Base-by-base conservation (phyloP, 1,140 invertebrate species). In the Telenomus remus region DNA sequence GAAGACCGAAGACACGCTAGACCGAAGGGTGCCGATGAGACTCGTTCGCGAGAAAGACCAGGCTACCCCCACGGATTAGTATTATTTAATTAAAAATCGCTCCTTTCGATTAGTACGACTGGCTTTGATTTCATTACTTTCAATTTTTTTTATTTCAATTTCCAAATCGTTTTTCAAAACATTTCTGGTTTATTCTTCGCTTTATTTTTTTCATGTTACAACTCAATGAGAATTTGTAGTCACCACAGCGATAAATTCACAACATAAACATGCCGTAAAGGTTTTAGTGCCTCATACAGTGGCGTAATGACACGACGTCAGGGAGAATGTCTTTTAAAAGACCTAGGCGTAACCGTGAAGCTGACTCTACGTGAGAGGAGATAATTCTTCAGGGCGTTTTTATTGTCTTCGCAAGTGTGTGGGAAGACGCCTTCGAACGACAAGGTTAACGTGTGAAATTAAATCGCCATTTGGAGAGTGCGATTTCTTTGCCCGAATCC, bases 21-120 rank as follows among this genome's bases (percentile, higher is more conserved):
- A 80, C 72, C 66, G 66, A 77, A 79, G 70, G 80, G 81, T 78
- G 82, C 82, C 80, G 85, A 86, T 85, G 85, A 88, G 85, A 87
- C 84, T 86, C 84, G 72, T 81, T 70, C 68, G 79, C 72, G 72
- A 80, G 79, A 78, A 71, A 42, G 82, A 83, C 79, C 76, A 79
- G 79, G 75, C 76, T 83, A 83, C 19, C 81, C 73, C 79, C n/a
- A n/a, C n/a, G 83, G 86, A 88, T 88, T 86, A 87, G 85, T 88
- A 86, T 88, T 87, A 88, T 88, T 87, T 88, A 88, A 88, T 88
- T 88, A 86, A 88, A 88, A 88, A 88, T 87, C 19, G 79, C 84
- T 81, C 73, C 68, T 78, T 79, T 77, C 76, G 80, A 84, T 83
- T 81, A 82, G 80, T 78, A 73, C 55, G 44, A 63, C 44, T 5